Base-by-base conservation (phyloP, 2,888 invertebrate species). In the Heterodera filipjevi region DNA sequence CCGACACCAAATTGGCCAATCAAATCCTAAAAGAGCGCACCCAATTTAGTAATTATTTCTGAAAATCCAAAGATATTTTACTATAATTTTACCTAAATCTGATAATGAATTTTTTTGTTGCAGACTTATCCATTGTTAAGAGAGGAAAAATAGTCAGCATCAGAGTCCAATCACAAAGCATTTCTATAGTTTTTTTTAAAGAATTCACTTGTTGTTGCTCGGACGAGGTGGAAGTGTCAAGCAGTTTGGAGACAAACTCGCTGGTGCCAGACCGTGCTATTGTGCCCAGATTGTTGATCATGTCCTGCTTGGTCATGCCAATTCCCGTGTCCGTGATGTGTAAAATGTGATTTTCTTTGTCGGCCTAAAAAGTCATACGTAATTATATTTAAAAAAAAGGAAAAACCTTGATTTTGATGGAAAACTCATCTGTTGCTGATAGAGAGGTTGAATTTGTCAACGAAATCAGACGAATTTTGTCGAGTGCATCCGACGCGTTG, bases 1-100 rank as follows among this genome's bases (percentile, higher is more conserved):
- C 99, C 99, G 84, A 99, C 99, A 90, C 99, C 99, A 91, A 99
- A 99, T 83, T 90, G 89, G 44, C 99, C 99, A 91, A 99, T 99
- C 93, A 99, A 94, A 91, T 99, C 98, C 78, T 83, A 35, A 82
- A 75, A 19, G 1, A 27, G 2, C 6, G 32, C n/a, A n/a, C n/a
- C n/a, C n/a, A n/a, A n/a, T n/a, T n/a, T n/a, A n/a, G n/a, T n/a
- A n/a, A n/a, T n/a, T n/a, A n/a, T n/a, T n/a, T n/a, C n/a, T n/a
- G n/a, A 77, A 78, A 79, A 22, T 53, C 53, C 53, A 53, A n/a
- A n/a, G n/a, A n/a, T n/a, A n/a, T n/a, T n/a, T n/a, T n/a, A n/a
- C n/a, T n/a, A n/a, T n/a, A n/a, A n/a, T n/a, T n/a, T n/a, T n/a
- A n/a, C n/a, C n/a, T n/a, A n/a, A n/a, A n/a, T n/a, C n/a, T n/a